Conservation (phyloP, 1,140 invertebrate genomes). For the Heliothis virescens region DNA sequence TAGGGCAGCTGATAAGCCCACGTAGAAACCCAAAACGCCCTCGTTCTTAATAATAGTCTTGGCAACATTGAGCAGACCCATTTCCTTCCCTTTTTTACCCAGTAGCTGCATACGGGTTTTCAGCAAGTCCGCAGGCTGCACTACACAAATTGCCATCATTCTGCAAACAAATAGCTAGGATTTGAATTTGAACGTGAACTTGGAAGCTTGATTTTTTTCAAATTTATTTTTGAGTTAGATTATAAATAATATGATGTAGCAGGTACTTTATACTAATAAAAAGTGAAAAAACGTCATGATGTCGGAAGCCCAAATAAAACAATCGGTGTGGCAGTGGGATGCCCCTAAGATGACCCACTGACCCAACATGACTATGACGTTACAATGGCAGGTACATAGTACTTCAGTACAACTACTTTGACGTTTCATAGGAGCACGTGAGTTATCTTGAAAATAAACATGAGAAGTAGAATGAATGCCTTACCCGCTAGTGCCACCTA, state of each 20-base stretch:
- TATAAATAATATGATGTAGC: no score
- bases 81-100: conserved; percentile 88
- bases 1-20: conserved; percentile 94
- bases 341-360: no score
- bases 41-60: conserved; percentile 95
- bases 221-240: neutral
- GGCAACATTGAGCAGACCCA: conserved; percentile 88
- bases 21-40: conserved; percentile 95
- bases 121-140: conserved; percentile 98
- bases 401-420: no score
- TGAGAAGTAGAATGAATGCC: neutral
- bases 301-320: no score
- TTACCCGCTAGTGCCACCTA: conserved; percentile 66
- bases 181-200: neutral
- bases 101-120: conserved; percentile 99
- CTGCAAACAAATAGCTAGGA: conserved; percentile 86
- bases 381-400: no score
- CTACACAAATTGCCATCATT: conserved; percentile 98
- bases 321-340: no score
- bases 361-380: no score
- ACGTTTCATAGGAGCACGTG: no score
- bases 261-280: no score
- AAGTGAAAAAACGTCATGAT: no score
- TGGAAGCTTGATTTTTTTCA: neutral
- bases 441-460: no score